Conservation (phyloP, 2,797 vertebrate species). For the Crypturellus tataupa region DNA sequence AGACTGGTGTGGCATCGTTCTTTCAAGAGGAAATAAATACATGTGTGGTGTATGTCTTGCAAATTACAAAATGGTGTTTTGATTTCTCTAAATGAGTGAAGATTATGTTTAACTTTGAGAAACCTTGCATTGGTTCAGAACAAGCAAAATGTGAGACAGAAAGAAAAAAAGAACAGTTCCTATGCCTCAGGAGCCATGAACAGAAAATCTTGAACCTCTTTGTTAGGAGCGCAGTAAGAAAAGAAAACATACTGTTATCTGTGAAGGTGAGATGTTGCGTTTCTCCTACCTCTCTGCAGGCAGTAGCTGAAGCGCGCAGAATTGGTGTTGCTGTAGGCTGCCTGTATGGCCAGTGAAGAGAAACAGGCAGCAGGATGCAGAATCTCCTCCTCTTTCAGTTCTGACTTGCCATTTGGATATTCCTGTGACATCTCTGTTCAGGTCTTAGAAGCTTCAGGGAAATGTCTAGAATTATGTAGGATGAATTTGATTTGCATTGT, state of each 20-base stretch:
- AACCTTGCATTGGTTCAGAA: not conserved
- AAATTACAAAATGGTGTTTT: not conserved
- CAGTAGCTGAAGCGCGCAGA: not conserved
- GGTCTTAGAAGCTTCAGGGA: not conserved
- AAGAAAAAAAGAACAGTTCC: not conserved
- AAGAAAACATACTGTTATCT: too few relatives aligned
- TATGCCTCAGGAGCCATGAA: not conserved
- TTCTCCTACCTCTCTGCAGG: not conserved
- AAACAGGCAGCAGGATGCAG: not conserved
- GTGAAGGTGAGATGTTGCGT: not conserved
- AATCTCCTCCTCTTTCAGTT: not conserved
- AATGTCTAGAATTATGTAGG: not conserved
- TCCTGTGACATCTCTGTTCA: not conserved
- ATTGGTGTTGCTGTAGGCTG: not conserved
- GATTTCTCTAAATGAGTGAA: not conserved
- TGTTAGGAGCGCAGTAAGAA: not conserved
- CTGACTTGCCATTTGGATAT: not conserved
- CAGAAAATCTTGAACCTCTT: not conserved
- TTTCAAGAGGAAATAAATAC: not conserved
- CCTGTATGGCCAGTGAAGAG: not conserved
- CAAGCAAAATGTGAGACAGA: not conserved
- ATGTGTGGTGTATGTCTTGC: not conserved
- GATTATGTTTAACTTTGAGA: not conserved
- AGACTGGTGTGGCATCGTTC: accelerated
- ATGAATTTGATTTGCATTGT: not conserved